Percentiles rank a stretch among this genome's conserved stretches.
Evolutionary conservation across 1,140 invertebrate genomes (phyloP).

Genomic region (Venustaconcha ellipsiformis): DNA sequence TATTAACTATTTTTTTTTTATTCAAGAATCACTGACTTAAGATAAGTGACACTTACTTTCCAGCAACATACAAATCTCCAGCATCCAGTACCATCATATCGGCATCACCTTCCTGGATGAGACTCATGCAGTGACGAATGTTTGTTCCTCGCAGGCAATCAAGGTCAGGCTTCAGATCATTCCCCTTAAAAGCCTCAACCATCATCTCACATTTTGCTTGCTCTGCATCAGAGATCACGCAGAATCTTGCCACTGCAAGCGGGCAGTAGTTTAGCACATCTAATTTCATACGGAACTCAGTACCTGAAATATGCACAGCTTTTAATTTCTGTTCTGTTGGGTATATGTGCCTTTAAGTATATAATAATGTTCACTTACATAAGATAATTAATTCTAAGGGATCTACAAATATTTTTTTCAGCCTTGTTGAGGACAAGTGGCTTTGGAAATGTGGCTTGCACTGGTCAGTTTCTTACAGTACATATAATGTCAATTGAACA

Average conservation of each 20-base stretch:
- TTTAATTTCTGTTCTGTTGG: too few relatives aligned
- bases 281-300: conserved; percentile 48
- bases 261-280: conserved; percentile 62
- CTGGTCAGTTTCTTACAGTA: too few relatives aligned
- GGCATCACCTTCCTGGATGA: conserved; percentile 77
- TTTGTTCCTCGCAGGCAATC: conserved; percentile 87
- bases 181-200: conserved; percentile 86
- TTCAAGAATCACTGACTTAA: not conserved
- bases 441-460: too few relatives aligned
- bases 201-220: conserved; percentile 94
- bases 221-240: conserved; percentile 91
- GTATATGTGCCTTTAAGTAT: too few relatives aligned
- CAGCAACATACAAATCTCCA: conserved; percentile 67
- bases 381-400: too few relatives aligned
- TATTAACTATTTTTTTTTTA: too few relatives aligned
- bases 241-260: conserved; percentile 69
- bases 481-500: too few relatives aligned
- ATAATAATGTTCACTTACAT: too few relatives aligned
- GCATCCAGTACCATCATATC: conserved; percentile 68
- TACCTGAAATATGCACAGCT: conserved; percentile 38
- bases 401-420: too few relatives aligned
- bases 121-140: conserved; percentile 91
- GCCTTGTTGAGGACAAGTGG: too few relatives aligned
- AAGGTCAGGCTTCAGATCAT: conserved; percentile 87
- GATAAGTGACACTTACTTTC: conserved; percentile 53